A percentile compares a stretch with the other conserved stretches of the same genome.
Conservation (phyloP, 2,888 invertebrate species). For the Trilocha varians region DNA sequence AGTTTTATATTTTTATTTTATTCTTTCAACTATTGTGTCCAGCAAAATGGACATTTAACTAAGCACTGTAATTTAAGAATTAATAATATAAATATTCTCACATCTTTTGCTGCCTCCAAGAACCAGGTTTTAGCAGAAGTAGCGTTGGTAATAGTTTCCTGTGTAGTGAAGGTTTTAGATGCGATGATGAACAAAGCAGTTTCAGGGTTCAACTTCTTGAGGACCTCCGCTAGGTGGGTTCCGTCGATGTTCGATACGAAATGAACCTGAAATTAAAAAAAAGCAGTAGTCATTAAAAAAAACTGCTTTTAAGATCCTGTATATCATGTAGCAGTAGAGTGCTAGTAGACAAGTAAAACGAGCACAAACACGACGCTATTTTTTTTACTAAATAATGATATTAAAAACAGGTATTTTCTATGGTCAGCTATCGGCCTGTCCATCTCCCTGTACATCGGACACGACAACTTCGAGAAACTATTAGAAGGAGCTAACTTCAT, state of each 20-base stretch:
- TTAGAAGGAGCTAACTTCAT: conserved; percentile 93
- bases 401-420: conserved; percentile 84
- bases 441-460: conserved; percentile 94
- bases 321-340: too few relatives aligned
- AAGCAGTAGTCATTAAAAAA: too few relatives aligned
- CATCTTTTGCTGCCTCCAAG: conserved; percentile 87
- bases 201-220: conserved; percentile 92
- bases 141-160: conserved; percentile 99
- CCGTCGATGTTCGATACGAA: conserved; percentile 99
- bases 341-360: too few relatives aligned
- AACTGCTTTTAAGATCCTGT: too few relatives aligned
- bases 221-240: conserved; percentile 95
- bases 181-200: conserved; percentile 98
- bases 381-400: too few relatives aligned
- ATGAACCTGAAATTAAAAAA: conserved; percentile 77
- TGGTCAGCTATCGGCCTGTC: conserved; percentile 99
- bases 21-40: too few relatives aligned
- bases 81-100: conserved; percentile 52
- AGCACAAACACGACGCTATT: too few relatives aligned
- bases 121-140: conserved; percentile 98
- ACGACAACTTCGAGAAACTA: conserved; percentile 93
- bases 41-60: too few relatives aligned
- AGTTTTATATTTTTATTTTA: too few relatives aligned
- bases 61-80: not conserved
- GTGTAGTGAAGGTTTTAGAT: conserved; percentile 99